A percentile compares a stretch with the other conserved stretches of the same genome.
phyloP scores from a whole-genome alignment of 1,140 invertebrate genomes.

The Aricia agestis region DNA sequence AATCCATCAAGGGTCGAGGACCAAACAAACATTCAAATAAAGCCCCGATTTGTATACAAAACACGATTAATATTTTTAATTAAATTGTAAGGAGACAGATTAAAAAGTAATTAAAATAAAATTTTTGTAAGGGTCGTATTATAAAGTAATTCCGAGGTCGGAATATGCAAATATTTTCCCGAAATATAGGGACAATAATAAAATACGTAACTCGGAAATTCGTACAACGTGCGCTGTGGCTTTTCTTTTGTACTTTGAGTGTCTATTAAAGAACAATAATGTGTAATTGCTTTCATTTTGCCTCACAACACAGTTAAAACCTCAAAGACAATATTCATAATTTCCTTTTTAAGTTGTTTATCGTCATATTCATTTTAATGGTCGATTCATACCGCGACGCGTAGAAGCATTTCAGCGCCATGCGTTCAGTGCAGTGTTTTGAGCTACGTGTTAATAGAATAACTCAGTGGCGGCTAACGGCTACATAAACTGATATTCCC shows the following conservation, averaged over 20 bases:
- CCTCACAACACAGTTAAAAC: neutral
- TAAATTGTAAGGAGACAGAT: neutral
- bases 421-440: no score
- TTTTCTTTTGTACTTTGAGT: neutral
- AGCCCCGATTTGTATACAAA: neutral
- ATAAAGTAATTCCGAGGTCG: neutral
- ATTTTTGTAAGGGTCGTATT: neutral
- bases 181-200: neutral
- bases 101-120: slow-evolving; percentile 1
- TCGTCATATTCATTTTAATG: no score
- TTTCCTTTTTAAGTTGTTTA: no score
- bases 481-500: neutral
- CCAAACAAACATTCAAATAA: neutral
- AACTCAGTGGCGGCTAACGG: neutral
- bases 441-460: no score
- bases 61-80: neutral
- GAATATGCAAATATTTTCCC: neutral
- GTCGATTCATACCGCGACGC: no score
- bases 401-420: neutral
- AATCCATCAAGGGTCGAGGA: no score
- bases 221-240: neutral
- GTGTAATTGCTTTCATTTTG: neutral
- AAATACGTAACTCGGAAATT: neutral
- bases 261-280: neutral
- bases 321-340: neutral